Conservation (phyloP, 2,888 invertebrate genomes). For the Erebia palarica region DNA sequence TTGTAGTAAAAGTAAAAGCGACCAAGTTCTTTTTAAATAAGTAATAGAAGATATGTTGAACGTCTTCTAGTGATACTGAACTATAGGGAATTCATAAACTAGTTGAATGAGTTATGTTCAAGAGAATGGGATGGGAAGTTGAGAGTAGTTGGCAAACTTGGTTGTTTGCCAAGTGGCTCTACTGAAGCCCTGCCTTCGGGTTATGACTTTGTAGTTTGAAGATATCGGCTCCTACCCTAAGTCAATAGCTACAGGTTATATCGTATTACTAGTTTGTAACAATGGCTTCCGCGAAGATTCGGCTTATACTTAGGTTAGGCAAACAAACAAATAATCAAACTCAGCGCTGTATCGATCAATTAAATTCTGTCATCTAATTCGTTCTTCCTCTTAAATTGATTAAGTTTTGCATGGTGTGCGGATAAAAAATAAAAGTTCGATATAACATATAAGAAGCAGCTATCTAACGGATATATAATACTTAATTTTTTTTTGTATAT, state of each 20-base stretch:
- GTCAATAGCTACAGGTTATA: constrained; percentile 14
- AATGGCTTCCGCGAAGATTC: background rate
- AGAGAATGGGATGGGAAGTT: constrained; percentile 29
- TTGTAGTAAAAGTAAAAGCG: too few relatives aligned
- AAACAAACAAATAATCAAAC: background rate
- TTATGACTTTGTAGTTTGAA: constrained; percentile 33
- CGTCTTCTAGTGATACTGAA: constrained; percentile 8
- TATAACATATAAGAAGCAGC: too few relatives aligned
- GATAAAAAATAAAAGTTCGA: too few relatives aligned
- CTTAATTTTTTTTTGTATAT: too few relatives aligned
- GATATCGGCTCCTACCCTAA: constrained; percentile 28
- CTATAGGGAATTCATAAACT: constrained; percentile 29
- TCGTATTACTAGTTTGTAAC: background rate
- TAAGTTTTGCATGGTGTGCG: too few relatives aligned
- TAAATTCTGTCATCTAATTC: too few relatives aligned
- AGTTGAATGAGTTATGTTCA: constrained; percentile 23
- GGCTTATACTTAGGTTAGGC: background rate
- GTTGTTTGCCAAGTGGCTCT: constrained; percentile 36
- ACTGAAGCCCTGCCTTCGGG: constrained; percentile 32
- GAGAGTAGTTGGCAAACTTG: constrained; percentile 30
- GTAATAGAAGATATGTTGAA: background rate
- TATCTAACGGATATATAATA: too few relatives aligned
- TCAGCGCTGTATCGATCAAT: too few relatives aligned
- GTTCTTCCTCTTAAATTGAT: too few relatives aligned
- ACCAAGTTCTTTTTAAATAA: too few relatives aligned